These are phyloP conservation scores for Zonitis immaculata DNA, from an alignment of 2,888 invertebrate species.

Conservation along the genomic window DNA sequence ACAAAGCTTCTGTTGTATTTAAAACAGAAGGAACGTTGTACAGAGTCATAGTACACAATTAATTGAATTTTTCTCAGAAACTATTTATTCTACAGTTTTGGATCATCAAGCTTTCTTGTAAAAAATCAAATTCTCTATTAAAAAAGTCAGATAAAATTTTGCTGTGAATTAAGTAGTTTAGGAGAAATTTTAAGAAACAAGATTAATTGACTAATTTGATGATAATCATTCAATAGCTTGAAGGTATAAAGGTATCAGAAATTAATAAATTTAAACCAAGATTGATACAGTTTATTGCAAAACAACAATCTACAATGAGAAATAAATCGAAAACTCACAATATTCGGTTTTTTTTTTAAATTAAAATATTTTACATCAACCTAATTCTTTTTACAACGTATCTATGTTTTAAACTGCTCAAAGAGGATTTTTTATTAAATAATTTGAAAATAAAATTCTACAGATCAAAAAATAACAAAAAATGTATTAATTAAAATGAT, in stretches of 20 bases:
- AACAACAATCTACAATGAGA: slow-evolving; percentile 33
- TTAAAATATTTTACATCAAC: slow-evolving; percentile 15
- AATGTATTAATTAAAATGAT: background rate
- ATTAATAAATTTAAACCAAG: slow-evolving; percentile 16
- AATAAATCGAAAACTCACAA: slow-evolving; percentile 18
- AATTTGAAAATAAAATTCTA: background rate
- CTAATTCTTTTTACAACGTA: slow-evolving; percentile 11
- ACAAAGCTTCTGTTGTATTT: too few relatives aligned
- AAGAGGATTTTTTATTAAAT: slow-evolving; percentile 7
- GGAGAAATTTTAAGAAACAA: too few relatives aligned
- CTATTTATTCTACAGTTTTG: too few relatives aligned
- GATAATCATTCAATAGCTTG: slow-evolving; percentile 18
- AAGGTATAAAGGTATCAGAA: slow-evolving; percentile 12
- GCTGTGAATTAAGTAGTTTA: too few relatives aligned
- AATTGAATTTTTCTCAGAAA: too few relatives aligned
- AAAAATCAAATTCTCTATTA: too few relatives aligned
- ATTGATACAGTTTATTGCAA: slow-evolving; percentile 37
- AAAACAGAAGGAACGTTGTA: too few relatives aligned
- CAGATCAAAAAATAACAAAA: background rate
- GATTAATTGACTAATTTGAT: slow-evolving; percentile 7
- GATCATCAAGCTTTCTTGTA: too few relatives aligned
- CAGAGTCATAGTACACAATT: too few relatives aligned
- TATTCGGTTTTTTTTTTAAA: background rate
- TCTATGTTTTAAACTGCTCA: slow-evolving; percentile 18
- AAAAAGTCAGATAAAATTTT: too few relatives aligned